Evolutionary conservation across 2,888 invertebrate species (phyloP), one percentile per base, ranked within the genome.

Genomic region (Digitonthophagus gazella): DNA sequence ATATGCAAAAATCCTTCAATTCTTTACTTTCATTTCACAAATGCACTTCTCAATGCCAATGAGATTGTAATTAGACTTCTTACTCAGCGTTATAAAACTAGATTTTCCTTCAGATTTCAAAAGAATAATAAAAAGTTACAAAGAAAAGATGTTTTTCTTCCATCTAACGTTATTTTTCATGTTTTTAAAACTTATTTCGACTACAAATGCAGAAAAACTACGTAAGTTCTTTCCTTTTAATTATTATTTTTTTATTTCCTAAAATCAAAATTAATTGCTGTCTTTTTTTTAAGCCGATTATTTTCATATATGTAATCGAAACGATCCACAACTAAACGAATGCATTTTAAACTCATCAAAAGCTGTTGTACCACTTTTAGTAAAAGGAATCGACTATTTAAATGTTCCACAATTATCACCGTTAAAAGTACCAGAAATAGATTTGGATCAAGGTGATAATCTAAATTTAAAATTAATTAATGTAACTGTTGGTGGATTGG

Each of bases 331-430:
- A 15, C 22, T 69, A 15, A 19, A 63, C 15, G 16, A 55, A 18
- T 69, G 69, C 57, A 63, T 66, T 22, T 55, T 64, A 54, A 66
- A 69, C 20, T 55, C 58, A 15, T 61, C 66, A 11, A 64, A 56
- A 16, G 58, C 3, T 3, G 69, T 64, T 11, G 66, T 69, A 15
- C 69, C 69, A n/a, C 54, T 22, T 16, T 66, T 69, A n/a, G 44
- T 68, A 44, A 69, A 69, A 69, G 69, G 66, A 61, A 44, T 44
- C 28, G 28, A 44, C 8, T 2, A 56, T 15, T 56, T 11, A 44
- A 14, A 66, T 54, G 57, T 69, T 22, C 69, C 69, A 2, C 8
- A 20, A 11, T n/a, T 69, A 28, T 69, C 69, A 2, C 69, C 69
- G 0, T 15, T 66, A n/a, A 28, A 22, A 8, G n/a, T 69, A 1